These are phyloP conservation scores for Salvelinus namaycush DNA, from an alignment of 2,113 vertebrate species.

Conservation along the genomic window DNA sequence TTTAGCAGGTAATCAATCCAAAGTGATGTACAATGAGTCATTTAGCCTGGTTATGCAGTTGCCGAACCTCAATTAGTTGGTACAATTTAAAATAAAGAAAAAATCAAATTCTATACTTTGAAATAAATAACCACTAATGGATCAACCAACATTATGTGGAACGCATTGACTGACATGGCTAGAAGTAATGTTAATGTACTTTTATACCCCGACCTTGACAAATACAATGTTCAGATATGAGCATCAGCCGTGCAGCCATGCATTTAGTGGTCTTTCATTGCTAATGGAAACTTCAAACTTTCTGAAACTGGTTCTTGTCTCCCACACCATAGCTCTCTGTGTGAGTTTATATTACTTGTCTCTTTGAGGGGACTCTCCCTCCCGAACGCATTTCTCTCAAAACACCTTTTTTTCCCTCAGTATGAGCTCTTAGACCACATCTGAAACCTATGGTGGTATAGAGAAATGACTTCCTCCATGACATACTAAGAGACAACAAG, in stretches of 20 bases:
- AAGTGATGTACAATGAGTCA: not conserved
- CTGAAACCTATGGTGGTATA: constrained; percentile 63
- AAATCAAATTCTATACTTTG: too few species aligned
- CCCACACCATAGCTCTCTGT: constrained; percentile 56
- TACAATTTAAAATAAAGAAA: too few species aligned
- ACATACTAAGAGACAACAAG: constrained; percentile 30
- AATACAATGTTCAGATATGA: not conserved
- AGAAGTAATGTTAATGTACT: too few species aligned
- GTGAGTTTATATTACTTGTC: constrained; percentile 70
- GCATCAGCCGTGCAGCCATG: constrained; percentile 45
- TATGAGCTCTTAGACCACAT: constrained; percentile 47
- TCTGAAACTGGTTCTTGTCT: constrained; percentile 69
- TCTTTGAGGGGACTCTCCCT: constrained; percentile 65
- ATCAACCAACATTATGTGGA: too few species aligned
- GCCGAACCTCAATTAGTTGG: too few species aligned
- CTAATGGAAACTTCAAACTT: constrained; percentile 58
- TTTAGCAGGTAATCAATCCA: too few species aligned
- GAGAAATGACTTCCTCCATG: constrained; percentile 64
- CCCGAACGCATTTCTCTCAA: constrained; percentile 72
- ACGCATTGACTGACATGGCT: too few species aligned
- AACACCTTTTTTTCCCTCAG: constrained; percentile 71
- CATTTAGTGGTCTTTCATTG: constrained; percentile 60
- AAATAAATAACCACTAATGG: too few species aligned
- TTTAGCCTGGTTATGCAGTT: too few species aligned
- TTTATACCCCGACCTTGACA: too few species aligned